These are phyloP conservation scores for Cyanoliseus patagonus DNA, from an alignment of 2,113 vertebrate species.

Conservation along the genomic window DNA sequence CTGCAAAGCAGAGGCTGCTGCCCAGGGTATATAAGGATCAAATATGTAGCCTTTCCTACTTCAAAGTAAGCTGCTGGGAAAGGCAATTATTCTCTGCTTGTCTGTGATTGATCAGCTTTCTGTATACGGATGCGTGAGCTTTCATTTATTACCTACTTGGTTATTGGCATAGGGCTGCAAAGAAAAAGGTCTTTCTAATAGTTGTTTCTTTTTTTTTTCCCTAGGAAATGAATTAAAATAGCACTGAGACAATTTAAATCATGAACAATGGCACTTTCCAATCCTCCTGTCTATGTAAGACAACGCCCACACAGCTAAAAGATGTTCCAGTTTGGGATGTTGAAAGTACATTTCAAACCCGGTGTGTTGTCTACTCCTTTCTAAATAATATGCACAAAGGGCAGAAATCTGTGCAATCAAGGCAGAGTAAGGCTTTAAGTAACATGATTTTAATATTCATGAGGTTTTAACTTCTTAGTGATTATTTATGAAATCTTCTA, in stretches of 20 bases:
- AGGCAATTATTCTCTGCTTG: constrained; percentile 43
- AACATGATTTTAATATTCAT: constrained; percentile 46
- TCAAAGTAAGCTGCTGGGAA: constrained; percentile 62
- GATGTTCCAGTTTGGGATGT: background rate
- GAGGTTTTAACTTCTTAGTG: constrained; percentile 18
- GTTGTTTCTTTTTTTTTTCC: background rate
- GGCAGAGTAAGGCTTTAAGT: background rate
- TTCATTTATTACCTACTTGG: constrained; percentile 6
- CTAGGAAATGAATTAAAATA: background rate
- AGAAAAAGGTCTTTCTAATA: background rate
- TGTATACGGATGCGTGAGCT: background rate
- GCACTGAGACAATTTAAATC: background rate
- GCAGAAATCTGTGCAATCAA: background rate
- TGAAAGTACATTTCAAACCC: background rate
- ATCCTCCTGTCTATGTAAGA: background rate
- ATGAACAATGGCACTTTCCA: background rate
- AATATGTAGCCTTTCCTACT: constrained; percentile 31
- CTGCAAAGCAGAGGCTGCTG: constrained; percentile 1
- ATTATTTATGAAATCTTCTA: background rate
- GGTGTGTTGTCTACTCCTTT: background rate
- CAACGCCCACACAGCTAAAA: background rate
- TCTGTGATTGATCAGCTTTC: constrained; percentile 62
- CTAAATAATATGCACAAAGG: background rate
- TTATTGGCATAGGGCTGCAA: background rate
- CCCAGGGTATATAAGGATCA: constrained; percentile 19